phyloP scores from a whole-genome alignment of 2,113 vertebrate species.

The Sphaerodactylus townsendi region DNA sequence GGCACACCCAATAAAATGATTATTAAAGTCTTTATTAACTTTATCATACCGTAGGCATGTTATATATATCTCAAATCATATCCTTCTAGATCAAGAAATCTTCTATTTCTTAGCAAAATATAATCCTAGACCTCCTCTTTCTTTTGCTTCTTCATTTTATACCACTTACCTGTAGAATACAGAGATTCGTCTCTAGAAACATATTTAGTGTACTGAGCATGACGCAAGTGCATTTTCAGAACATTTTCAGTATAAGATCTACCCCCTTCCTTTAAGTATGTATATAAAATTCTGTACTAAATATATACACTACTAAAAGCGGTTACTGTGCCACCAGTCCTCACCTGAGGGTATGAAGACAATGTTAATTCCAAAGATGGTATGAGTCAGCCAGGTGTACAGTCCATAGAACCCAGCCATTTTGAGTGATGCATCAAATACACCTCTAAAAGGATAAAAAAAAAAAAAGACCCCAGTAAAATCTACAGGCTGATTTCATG shows the following conservation, averaged over 20 bases:
- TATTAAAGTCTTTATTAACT: too few relatives aligned
- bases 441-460: constrained; percentile 83
- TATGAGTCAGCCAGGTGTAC: constrained; percentile 99
- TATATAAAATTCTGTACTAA: not conserved
- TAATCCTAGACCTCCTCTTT: too few relatives aligned
- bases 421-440: constrained; percentile 98
- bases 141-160: too few relatives aligned
- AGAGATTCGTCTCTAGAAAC: not conserved
- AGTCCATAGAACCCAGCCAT: constrained; percentile 98
- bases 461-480: constrained; percentile 59
- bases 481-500: not conserved
- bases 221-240: not conserved
- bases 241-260: too few relatives aligned
- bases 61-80: too few relatives aligned
- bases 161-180: not conserved
- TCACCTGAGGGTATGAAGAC: constrained; percentile 99
- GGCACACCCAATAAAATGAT: too few relatives aligned
- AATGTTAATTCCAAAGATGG: constrained; percentile 97
- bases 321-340: not conserved
- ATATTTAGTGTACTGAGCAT: not conserved
- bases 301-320: not conserved
- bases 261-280: not conserved
- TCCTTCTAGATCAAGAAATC: too few relatives aligned
- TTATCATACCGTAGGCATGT: too few relatives aligned
- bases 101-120: too few relatives aligned